Evolutionary conservation across 1,140 invertebrate genomes (phyloP).

Genomic region (Pollicipes pollicipes): DNA sequence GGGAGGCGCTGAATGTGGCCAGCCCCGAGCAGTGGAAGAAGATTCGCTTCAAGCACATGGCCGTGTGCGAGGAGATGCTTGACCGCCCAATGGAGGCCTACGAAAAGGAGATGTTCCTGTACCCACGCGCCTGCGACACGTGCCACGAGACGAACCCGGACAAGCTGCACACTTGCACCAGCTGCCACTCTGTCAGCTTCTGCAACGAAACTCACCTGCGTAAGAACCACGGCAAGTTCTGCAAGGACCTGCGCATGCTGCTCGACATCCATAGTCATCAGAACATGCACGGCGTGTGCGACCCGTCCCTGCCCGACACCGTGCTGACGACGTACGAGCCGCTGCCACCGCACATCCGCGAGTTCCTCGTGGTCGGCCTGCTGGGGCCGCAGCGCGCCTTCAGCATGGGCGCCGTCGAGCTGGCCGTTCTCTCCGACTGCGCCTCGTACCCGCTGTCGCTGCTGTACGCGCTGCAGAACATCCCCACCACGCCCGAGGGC

Average conservation of each 20-base stretch:
- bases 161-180: conserved; percentile 31
- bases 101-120: conserved; percentile 47
- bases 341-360: conserved; percentile 25
- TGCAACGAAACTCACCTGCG: conserved; percentile 22
- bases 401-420: background rate
- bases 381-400: conserved; percentile 18
- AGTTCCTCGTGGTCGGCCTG: conserved; percentile 14
- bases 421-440: conserved; percentile 31
- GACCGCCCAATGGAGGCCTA: conserved; percentile 38
- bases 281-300: conserved; percentile 23
- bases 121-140: conserved; percentile 39
- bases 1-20: background rate
- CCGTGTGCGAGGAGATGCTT: conserved; percentile 36
- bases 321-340: conserved; percentile 31
- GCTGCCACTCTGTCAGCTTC: conserved; percentile 36
- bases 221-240: conserved; percentile 24
- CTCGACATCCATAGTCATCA: conserved; percentile 24
- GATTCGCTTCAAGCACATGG: conserved; percentile 10
- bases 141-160: conserved; percentile 31
- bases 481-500: background rate
- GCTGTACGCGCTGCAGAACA: conserved; percentile 35
- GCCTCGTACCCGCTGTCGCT: conserved; percentile 43
- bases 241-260: conserved; percentile 26
- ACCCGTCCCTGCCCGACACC: conserved; percentile 27
- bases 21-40: background rate